Evolutionary conservation across 1,140 invertebrate species (phyloP).

Genomic region (Eufriesea mexicana): DNA sequence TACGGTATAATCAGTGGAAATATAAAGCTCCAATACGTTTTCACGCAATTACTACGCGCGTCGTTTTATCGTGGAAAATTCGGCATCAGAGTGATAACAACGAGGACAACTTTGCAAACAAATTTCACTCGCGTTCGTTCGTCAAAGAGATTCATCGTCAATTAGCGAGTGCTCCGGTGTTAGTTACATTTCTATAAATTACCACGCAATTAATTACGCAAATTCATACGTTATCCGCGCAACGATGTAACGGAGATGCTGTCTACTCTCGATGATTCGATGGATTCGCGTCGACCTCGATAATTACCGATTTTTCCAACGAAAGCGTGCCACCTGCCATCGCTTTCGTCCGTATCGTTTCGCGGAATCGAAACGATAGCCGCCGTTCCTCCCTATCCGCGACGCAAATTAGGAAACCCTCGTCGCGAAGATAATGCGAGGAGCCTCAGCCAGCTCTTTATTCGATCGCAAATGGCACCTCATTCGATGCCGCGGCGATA

Average conservation of each 20-base stretch:
- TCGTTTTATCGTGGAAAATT: constrained; percentile 30
- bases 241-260: background rate
- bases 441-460: background rate
- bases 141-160: constrained; percentile 37
- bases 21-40: constrained; percentile 40
- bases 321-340: no score
- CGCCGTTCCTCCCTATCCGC: no score
- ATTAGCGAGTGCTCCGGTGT: constrained; percentile 7
- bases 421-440: background rate
- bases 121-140: constrained; percentile 3
- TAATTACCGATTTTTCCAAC: no score
- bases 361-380: no score
- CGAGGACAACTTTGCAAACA: constrained; percentile 9
- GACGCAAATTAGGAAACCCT: no score
- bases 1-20: constrained; percentile 9
- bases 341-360: no score
- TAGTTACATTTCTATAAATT: constrained; percentile 24
- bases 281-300: no score
- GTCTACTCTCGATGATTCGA: background rate
- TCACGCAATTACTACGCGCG: constrained; percentile 26
- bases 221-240: background rate
- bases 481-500: constrained; percentile 7
- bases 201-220: constrained; percentile 15
- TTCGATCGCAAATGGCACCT: background rate
- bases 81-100: background rate